Evolutionary conservation across 2,113 vertebrate species (phyloP).

Genomic region (Spizaetus ornatus): DNA sequence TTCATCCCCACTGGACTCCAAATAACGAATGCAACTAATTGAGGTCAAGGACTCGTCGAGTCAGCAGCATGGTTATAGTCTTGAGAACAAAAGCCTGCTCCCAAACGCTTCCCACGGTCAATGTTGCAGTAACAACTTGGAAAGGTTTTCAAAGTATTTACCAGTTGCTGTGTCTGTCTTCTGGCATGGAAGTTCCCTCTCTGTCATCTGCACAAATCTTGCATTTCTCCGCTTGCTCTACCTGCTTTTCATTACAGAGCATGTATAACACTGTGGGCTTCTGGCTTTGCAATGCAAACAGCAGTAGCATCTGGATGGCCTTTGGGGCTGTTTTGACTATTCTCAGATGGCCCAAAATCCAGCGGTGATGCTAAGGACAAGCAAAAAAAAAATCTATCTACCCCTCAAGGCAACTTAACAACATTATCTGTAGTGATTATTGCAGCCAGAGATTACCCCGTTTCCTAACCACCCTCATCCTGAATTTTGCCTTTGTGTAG

Average conservation of each 20-base stretch:
- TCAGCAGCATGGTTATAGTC: neutral
- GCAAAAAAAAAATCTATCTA: neutral
- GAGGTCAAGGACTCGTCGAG: neutral
- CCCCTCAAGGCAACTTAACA: neutral
- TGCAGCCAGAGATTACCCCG: neutral
- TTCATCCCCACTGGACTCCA: neutral
- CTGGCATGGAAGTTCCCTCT: neutral
- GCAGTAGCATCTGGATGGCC: neutral
- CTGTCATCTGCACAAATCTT: neutral
- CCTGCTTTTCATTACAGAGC: neutral
- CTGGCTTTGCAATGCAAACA: neutral
- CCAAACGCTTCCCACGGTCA: neutral
- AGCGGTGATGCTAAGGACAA: neutral
- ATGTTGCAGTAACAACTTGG: neutral
- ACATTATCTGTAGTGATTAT: neutral
- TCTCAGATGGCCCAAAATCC: neutral
- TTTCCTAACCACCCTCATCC: neutral
- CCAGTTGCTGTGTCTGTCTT: neutral
- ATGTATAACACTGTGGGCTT: neutral
- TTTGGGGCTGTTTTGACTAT: neutral
- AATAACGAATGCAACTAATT: neutral
- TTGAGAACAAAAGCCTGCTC: constrained; percentile 5
- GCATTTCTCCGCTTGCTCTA: neutral
- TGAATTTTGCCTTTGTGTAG: neutral
- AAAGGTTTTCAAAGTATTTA: neutral